Conservation (phyloP, 2,888 invertebrate species). For the Mycalesis mineus region DNA sequence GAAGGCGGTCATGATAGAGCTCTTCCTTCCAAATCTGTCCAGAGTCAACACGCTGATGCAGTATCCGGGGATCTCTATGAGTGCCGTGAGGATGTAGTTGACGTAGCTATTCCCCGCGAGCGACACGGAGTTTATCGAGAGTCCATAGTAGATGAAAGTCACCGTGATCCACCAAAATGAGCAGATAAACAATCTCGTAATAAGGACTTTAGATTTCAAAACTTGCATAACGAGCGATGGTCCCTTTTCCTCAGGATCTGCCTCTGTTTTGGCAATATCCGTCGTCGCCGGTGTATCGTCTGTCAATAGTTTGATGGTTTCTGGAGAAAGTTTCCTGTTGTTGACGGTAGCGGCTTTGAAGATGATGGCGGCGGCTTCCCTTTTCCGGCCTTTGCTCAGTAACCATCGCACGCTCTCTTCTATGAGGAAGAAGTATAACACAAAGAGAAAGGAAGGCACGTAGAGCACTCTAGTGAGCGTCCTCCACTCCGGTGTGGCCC, state of each 20-base stretch:
- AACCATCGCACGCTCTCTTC: slow-evolving; percentile 85
- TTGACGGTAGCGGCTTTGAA: slow-evolving; percentile 64
- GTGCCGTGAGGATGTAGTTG: slow-evolving; percentile 83
- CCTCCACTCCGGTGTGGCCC: slow-evolving; percentile 82
- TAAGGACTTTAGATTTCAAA: slow-evolving; percentile 63
- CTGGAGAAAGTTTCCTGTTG: slow-evolving; percentile 56
- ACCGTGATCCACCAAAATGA: slow-evolving; percentile 90
- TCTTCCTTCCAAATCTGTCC: slow-evolving; percentile 78
- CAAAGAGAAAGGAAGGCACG: slow-evolving; percentile 79
- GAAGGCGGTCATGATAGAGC: slow-evolving; percentile 77
- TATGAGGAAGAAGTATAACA: slow-evolving; percentile 79
- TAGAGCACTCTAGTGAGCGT: slow-evolving; percentile 80
- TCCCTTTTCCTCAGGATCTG: slow-evolving; percentile 18
- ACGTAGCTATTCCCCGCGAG: slow-evolving; percentile 86
- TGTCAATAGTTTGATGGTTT: slow-evolving; percentile 43
- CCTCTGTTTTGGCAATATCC: slow-evolving; percentile 13
- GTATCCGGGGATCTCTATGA: slow-evolving; percentile 83
- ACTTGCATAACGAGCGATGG: slow-evolving; percentile 46
- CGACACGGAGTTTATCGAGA: slow-evolving; percentile 86
- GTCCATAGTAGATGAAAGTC: slow-evolving; percentile 88
- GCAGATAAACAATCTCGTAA: slow-evolving; percentile 78
- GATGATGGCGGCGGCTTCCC: slow-evolving; percentile 66
- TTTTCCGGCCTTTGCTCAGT: slow-evolving; percentile 77
- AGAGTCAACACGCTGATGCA: slow-evolving; percentile 75
- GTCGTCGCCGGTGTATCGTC: slow-evolving; percentile 27